Evolutionary conservation across 2,797 vertebrate species (phyloP), one percentile per base, ranked within the genome.

Genomic region (Martes flavigula): DNA sequence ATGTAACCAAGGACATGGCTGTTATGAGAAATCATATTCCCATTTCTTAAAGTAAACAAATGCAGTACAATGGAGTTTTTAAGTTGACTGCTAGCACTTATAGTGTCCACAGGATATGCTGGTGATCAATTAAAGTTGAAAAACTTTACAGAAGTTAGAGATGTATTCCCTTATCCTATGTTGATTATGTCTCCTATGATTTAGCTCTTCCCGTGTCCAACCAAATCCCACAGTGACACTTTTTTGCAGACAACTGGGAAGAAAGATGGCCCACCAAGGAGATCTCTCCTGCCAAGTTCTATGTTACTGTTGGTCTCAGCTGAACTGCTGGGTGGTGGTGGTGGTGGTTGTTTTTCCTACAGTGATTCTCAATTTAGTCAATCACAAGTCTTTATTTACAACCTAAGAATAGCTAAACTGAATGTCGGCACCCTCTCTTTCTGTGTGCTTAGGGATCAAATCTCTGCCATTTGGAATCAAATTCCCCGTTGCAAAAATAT

Each of bases 291-390:
- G 87, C 91, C 87, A 66, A 88, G 4, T 72, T 91, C 93, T 89
- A 40, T 38, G 7, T 58, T 56, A 56, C 60, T n/a, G 48, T 25
- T 68, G 66, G 70, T 95, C 92, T 96, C 84, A 62, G 54, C 23
- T 23, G 46, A 94, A 96, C 20, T 70, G 73, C 54, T 58, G 4
- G 32, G 48, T 62, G 85, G 27, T 58, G 23, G 54, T 7, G 20
- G 54, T n/a, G 23, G 58, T 60, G 6, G 12, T 30, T 62, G 12
- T n/a, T 66, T 66, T n/a, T 87, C 5, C 6, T 17, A 56, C 27
- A 87, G 75, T 66, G 43, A 88, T 70, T 85, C 72, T 82, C 94
- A 92, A 96, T 75, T 96, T 94, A 97, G 82, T 75, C 90, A 92
- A 92, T 90, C 66, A 7, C 72, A 94, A 79, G 30, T 90, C 77